Evolutionary conservation across 2,797 vertebrate species (phyloP).

Genomic region (Scarus forsteni): DNA sequence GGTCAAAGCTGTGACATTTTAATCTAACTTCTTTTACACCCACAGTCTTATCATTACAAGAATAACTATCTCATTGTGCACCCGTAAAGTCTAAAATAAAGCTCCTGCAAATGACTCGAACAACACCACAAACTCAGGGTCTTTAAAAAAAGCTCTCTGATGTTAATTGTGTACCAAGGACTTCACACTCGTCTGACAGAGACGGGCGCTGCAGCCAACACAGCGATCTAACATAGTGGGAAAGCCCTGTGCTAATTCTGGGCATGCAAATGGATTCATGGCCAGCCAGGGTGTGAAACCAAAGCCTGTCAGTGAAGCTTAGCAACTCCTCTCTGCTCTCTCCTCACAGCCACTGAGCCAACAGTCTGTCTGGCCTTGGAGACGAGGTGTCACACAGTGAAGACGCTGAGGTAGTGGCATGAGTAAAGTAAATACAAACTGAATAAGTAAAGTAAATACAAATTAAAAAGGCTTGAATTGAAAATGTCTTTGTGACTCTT

Average conservation of each 20-base stretch:
- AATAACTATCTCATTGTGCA: not conserved
- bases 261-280: slow-evolving; percentile 38
- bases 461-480: slow-evolving; percentile 13
- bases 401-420: slow-evolving; percentile 27
- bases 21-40: not conserved
- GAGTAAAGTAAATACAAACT: not conserved
- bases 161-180: not conserved
- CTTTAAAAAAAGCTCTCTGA: slow-evolving; percentile 6
- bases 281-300: slow-evolving; percentile 52
- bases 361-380: slow-evolving; percentile 27
- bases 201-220: slow-evolving; percentile 11
- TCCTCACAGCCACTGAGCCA: slow-evolving; percentile 22
- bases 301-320: slow-evolving; percentile 55
- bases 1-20: not conserved
- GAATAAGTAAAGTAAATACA: slow-evolving; percentile 1
- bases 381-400: slow-evolving; percentile 7
- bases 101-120: not conserved
- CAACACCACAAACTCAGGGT: not conserved
- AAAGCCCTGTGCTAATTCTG: slow-evolving; percentile 63
- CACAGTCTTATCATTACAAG: not conserved
- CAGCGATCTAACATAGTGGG: slow-evolving; percentile 36
- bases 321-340: slow-evolving; percentile 45
- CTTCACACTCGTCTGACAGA: slow-evolving; percentile 21
- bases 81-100: not conserved
- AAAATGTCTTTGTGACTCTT: slow-evolving; percentile 14